phyloP scores from a whole-genome alignment of 2,888 invertebrate species.

The Eurytoma adleriae region DNA sequence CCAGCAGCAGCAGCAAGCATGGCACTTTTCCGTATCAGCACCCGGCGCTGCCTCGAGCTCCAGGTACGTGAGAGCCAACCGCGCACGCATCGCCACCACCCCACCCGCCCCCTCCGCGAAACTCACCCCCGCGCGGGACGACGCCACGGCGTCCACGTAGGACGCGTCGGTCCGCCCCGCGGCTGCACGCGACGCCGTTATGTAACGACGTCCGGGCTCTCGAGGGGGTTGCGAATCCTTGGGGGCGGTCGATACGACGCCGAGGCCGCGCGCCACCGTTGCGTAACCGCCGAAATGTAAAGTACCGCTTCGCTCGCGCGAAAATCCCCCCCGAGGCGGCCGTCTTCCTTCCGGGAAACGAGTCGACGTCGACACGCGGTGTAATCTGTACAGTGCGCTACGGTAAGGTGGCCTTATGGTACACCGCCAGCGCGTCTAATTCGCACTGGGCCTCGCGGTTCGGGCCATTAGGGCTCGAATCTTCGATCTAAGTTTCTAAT shows the following conservation, averaged over 20 bases:
- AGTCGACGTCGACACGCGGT: background rate
- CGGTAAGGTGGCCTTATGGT: no score
- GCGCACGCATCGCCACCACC: background rate
- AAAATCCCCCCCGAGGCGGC: background rate
- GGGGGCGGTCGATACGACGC: slow-evolving; percentile 13
- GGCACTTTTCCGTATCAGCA: slow-evolving; percentile 73
- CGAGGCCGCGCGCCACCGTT: background rate
- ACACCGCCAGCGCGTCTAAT: no score
- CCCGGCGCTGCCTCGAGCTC: slow-evolving; percentile 72
- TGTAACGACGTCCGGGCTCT: background rate
- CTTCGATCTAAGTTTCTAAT: no score
- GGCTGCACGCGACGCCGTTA: no score
- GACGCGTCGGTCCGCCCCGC: background rate
- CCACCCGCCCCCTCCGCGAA: background rate
- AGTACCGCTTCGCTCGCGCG: background rate
- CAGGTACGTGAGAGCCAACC: slow-evolving; percentile 64
- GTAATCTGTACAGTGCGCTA: background rate
- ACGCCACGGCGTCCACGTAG: background rate
- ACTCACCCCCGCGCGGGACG: background rate
- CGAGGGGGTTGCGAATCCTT: background rate
- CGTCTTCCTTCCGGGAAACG: no score
- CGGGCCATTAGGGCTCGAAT: no score
- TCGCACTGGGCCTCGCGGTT: no score
- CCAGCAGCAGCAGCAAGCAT: slow-evolving; percentile 58
- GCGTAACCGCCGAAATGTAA: slow-evolving; percentile 15